Percentiles rank a stretch among this genome's conserved stretches.
Conservation (phyloP, 2,888 invertebrate genomes). For the Drosophila conformis region DNA sequence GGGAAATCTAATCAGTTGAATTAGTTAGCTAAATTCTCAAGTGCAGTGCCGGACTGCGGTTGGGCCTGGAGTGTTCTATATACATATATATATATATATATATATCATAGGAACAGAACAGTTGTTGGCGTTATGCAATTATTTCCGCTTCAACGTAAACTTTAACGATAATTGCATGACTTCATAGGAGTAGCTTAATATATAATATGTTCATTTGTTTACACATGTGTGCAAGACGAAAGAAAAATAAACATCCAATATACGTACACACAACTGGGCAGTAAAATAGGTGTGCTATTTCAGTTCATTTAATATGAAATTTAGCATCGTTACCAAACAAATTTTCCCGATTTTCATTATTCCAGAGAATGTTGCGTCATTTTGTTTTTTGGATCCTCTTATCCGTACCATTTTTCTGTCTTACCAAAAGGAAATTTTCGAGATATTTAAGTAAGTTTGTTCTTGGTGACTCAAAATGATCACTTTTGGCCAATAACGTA, state of each 20-base stretch:
- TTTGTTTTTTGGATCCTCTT: too few species aligned
- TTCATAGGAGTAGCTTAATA: not conserved
- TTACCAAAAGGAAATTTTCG: too few species aligned
- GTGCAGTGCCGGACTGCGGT: slow-evolving; percentile 30
- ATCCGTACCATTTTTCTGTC: too few species aligned
- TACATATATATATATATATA: not conserved
- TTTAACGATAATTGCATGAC: not conserved
- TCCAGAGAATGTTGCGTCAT: not conserved
- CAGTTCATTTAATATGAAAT: not conserved
- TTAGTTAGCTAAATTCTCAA: slow-evolving; percentile 34
- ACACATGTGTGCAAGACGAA: not conserved
- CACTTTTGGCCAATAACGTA: not conserved
- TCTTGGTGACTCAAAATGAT: too few species aligned
- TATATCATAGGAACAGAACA: not conserved
- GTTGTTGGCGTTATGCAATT: not conserved
- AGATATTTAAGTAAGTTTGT: too few species aligned
- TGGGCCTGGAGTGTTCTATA: not conserved
- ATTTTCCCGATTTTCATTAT: not conserved
- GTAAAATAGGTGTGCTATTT: not conserved
- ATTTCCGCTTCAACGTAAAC: not conserved
- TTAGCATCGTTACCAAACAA: not conserved
- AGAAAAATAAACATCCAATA: not conserved
- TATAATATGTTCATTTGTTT: not conserved
- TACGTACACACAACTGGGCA: not conserved
- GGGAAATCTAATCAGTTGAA: slow-evolving; percentile 68